phyloP scores from a whole-genome alignment of 2,113 vertebrate genomes.

The Polypterus bichir region DNA sequence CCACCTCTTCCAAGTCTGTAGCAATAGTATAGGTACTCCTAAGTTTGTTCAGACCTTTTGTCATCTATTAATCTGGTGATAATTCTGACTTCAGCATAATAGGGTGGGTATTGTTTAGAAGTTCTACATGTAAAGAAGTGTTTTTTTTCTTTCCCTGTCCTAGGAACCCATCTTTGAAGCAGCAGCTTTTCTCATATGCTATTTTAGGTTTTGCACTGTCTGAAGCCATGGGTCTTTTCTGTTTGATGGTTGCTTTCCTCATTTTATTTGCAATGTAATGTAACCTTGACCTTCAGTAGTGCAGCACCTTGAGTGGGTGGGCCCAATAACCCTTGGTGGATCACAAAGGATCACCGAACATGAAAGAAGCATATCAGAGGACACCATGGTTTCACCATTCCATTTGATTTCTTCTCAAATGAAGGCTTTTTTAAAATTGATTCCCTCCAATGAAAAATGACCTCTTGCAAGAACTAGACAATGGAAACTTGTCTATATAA shows the following conservation, averaged over 20 bases:
- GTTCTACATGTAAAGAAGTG: no score
- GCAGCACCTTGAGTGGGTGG: neutral
- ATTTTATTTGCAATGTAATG: constrained; percentile 61
- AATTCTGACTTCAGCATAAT: no score
- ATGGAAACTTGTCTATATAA: no score
- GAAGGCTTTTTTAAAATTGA: no score
- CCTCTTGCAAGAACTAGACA: no score
- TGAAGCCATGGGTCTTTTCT: constrained; percentile 64
- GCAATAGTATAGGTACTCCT: no score
- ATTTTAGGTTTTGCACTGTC: constrained; percentile 61
- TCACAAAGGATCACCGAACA: no score
- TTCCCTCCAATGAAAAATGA: no score
- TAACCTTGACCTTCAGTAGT: neutral
- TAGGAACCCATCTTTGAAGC: constrained; percentile 64
- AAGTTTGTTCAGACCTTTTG: no score
- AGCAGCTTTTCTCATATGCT: constrained; percentile 63
- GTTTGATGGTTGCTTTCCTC: constrained; percentile 65
- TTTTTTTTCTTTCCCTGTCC: neutral
- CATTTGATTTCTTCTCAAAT: constrained; percentile 21
- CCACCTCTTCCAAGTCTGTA: no score
- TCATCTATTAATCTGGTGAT: no score
- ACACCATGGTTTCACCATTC: constrained; percentile 35
- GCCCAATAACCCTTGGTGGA: constrained; percentile 12
- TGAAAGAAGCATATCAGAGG: neutral
- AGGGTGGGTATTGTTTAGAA: no score